phyloP scores from a whole-genome alignment of 2,797 vertebrate species.

The Propithecus perrieri region DNA sequence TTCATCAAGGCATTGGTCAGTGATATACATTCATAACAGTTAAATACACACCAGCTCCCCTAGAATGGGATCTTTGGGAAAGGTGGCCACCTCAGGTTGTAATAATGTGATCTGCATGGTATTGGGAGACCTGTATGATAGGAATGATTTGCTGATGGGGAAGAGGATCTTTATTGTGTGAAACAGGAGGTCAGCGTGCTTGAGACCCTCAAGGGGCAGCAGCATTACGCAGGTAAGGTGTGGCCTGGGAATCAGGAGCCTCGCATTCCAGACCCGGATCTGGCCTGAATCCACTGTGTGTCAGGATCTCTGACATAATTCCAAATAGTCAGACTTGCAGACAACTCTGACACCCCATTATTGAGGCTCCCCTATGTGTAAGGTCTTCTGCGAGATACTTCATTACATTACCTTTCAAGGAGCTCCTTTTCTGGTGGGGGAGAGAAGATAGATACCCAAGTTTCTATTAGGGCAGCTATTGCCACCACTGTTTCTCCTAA shows the following conservation, averaged over 20 bases:
- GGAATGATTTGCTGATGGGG: neutral
- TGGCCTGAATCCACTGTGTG: neutral
- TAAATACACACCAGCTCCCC: neutral
- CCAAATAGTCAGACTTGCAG: neutral
- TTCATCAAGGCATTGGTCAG: constrained; percentile 76
- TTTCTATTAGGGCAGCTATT: neutral
- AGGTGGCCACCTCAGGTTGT: neutral
- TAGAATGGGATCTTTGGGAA: neutral
- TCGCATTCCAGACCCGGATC: neutral
- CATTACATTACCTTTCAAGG: neutral
- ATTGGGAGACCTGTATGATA: neutral
- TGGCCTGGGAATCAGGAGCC: neutral
- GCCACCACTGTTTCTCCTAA: neutral
- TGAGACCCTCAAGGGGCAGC: neutral
- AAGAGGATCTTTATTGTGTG: neutral
- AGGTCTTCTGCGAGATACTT: neutral
- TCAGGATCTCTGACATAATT: neutral
- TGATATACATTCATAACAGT: neutral
- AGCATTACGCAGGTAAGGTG: neutral
- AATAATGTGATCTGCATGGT: neutral
- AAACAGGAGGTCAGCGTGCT: neutral
- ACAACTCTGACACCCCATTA: neutral
- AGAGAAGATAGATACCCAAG: neutral
- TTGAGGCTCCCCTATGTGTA: neutral
- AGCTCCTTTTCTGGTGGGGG: neutral